phyloP scores from a whole-genome alignment of 2,888 invertebrate species.

The Spicauda simplicius region DNA sequence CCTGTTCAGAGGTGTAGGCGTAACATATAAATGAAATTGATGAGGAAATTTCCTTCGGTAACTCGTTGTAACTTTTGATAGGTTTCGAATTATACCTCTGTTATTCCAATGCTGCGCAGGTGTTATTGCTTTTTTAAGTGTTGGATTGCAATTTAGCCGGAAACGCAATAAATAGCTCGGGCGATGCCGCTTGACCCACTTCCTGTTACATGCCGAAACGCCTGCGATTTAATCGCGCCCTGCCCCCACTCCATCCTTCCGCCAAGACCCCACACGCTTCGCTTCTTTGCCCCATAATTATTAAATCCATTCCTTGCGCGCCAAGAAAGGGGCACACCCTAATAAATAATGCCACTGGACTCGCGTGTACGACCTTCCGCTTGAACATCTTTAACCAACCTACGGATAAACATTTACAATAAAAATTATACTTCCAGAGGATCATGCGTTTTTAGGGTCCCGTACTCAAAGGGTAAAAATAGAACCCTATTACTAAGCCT shows the following conservation, averaged over 20 bases:
- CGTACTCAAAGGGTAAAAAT: no score
- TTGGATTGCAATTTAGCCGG: slow-evolving; percentile 71
- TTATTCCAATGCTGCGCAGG: slow-evolving; percentile 16
- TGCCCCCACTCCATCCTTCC: slow-evolving; percentile 75
- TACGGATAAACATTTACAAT: slow-evolving; percentile 4
- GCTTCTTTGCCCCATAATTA: slow-evolving; percentile 79
- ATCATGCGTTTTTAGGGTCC: background rate
- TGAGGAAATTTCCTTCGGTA: slow-evolving; percentile 37
- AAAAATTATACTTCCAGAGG: background rate
- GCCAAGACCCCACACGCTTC: slow-evolving; percentile 74
- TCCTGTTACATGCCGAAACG: slow-evolving; percentile 82
- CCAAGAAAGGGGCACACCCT: slow-evolving; percentile 67
- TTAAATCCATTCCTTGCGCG: slow-evolving; percentile 73
- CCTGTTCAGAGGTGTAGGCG: slow-evolving; percentile 16
- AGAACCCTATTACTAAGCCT: no score
- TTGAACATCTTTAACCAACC: slow-evolving; percentile 37
- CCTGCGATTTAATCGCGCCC: slow-evolving; percentile 80
- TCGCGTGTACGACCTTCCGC: slow-evolving; percentile 40
- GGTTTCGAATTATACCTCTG: slow-evolving; percentile 23
- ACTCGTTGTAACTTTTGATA: slow-evolving; percentile 29
- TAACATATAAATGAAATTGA: slow-evolving; percentile 32
- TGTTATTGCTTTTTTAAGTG: slow-evolving; percentile 35
- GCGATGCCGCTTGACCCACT: slow-evolving; percentile 82
- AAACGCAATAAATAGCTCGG: slow-evolving; percentile 81
- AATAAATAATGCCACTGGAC: slow-evolving; percentile 48